phyloP scores from a whole-genome alignment of 2,888 invertebrate species.

The Tuta absoluta region DNA sequence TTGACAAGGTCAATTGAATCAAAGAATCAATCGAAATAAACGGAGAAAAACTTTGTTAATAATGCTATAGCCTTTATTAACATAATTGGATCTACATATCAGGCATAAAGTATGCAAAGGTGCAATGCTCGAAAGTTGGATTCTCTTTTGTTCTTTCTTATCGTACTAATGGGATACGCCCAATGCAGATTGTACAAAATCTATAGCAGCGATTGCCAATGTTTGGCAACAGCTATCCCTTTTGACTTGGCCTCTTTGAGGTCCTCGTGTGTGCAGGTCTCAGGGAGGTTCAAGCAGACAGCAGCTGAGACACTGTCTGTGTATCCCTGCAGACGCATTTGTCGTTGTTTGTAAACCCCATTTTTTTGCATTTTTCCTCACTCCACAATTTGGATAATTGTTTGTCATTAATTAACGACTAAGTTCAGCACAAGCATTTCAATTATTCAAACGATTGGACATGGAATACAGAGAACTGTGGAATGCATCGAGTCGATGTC shows the following conservation, averaged over 20 bases:
- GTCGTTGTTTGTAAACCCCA: no score
- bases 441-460: conserved; percentile 13
- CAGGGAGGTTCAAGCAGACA: no score
- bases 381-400: neutral
- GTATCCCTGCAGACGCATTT: no score
- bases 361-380: no score
- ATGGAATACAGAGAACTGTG: neutral
- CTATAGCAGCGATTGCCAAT: no score
- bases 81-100: neutral
- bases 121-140: neutral
- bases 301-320: no score
- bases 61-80: neutral
- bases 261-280: no score
- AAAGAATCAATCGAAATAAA: neutral
- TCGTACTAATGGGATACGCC: no score
- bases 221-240: no score
- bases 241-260: no score
- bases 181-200: no score
- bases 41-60: neutral
- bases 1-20: neutral
- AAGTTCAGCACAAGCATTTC: neutral
- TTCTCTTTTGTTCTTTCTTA: no score
- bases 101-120: neutral
- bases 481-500: neutral
- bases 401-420: neutral